A percentile compares a stretch with the other conserved stretches of the same genome.
phyloP scores from a whole-genome alignment of 2,797 vertebrate species.

The Myiotriccus ornatus region DNA sequence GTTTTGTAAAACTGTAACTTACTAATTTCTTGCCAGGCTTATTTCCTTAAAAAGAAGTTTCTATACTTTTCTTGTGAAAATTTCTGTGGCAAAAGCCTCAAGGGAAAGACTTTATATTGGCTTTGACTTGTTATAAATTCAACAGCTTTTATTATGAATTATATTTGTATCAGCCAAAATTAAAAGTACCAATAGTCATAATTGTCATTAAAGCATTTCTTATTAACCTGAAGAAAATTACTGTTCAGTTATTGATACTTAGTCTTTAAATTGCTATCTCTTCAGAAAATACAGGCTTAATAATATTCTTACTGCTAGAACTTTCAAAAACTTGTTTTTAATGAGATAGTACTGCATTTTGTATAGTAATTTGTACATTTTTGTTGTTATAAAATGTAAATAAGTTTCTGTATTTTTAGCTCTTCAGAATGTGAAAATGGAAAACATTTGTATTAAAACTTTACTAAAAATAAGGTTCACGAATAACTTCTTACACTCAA shows the following conservation, averaged over 20 bases:
- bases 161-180: slow-evolving; percentile 27
- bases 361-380: slow-evolving; percentile 26
- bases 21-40: background rate
- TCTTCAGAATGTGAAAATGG: slow-evolving; percentile 29
- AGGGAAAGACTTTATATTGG: background rate
- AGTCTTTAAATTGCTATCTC: background rate
- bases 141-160: background rate
- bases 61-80: background rate
- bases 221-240: background rate
- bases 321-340: background rate
- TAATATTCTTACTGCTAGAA: background rate
- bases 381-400: slow-evolving; percentile 43
- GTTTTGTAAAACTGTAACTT: background rate
- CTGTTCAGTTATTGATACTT: background rate
- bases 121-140: background rate
- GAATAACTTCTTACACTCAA: slow-evolving; percentile 16
- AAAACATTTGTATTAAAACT: slow-evolving; percentile 45
- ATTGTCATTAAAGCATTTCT: background rate
- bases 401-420: slow-evolving; percentile 27
- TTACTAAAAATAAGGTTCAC: slow-evolving; percentile 12
- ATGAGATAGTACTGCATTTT: slow-evolving; percentile 9
- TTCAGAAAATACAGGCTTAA: background rate
- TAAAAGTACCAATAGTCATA: background rate
- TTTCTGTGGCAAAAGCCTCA: background rate
- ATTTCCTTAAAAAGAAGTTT: background rate